phyloP scores from a whole-genome alignment of 1,140 invertebrate genomes.

The Ptiloglossa arizonensis region DNA sequence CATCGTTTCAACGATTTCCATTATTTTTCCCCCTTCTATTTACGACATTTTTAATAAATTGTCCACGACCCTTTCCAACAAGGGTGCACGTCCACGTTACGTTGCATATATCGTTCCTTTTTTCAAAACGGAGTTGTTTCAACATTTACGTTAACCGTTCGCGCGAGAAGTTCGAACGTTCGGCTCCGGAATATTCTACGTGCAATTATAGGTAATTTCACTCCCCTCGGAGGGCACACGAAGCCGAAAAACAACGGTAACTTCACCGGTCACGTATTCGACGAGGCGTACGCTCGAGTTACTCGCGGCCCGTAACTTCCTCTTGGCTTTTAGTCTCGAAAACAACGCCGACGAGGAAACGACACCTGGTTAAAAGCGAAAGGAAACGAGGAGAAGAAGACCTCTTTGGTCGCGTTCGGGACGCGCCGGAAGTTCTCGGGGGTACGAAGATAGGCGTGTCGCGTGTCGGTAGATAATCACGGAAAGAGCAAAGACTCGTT shows the following conservation, averaged over 20 bases:
- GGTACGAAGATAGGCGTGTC: neutral
- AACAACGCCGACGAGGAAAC: constrained; percentile 19
- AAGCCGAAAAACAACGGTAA: neutral
- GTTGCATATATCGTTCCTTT: too few species aligned
- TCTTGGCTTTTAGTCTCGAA: constrained; percentile 17
- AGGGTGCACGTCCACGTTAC: too few species aligned
- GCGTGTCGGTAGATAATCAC: neutral
- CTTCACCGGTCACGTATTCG: constrained; percentile 1
- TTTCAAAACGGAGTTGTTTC: too few species aligned
- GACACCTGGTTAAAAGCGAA: constrained; percentile 39
- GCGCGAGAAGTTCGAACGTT: too few species aligned
- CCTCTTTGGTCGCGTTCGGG: constrained; percentile 26
- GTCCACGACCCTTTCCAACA: too few species aligned
- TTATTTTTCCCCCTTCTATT: too few species aligned
- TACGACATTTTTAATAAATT: too few species aligned
- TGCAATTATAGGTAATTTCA: too few species aligned
- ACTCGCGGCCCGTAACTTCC: constrained; percentile 27
- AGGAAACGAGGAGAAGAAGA: constrained; percentile 1
- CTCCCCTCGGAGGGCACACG: neutral
- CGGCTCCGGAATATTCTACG: too few species aligned
- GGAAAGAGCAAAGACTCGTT: neutral
- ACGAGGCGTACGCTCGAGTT: neutral
- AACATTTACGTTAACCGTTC: too few species aligned
- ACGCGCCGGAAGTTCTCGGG: constrained; percentile 22
- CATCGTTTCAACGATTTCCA: too few species aligned